Percentiles rank a stretch among this genome's conserved stretches.
These are phyloP conservation scores for Apostichopus leukothele DNA, from an alignment of 53 echinoderm and acorn worm genomes.

Conservation along the genomic window DNA sequence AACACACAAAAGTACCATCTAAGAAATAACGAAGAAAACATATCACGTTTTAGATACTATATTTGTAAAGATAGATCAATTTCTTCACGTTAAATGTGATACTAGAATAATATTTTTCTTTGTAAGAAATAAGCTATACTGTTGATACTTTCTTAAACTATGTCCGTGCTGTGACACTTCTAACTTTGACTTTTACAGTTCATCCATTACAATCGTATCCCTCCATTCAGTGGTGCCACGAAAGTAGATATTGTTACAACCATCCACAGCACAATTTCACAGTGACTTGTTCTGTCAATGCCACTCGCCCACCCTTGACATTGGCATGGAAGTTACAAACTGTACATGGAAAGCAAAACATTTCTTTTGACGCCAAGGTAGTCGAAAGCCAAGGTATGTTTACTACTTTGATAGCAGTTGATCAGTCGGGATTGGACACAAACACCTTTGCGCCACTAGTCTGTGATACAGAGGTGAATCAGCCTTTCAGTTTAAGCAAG, in stretches of 20 bases:
- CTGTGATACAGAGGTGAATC: background rate
- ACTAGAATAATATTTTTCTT: background rate
- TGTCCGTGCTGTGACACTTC: too few relatives aligned
- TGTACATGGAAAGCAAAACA: background rate
- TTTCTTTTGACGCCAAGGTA: background rate
- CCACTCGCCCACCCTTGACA: background rate
- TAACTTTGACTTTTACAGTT: background rate
- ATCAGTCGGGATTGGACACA: background rate
- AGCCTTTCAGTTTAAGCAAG: background rate
- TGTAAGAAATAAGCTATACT: background rate
- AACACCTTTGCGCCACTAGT: background rate
- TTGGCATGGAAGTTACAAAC: background rate
- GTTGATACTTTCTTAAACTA: background rate
- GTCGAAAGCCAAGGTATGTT: background rate
- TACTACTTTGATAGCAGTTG: background rate
- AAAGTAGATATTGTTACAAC: background rate
- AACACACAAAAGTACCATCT: too few relatives aligned
- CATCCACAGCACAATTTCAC: background rate
- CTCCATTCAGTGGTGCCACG: background rate
- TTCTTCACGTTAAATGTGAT: background rate
- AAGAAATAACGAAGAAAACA: background rate
- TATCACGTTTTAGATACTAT: background rate
- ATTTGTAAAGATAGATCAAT: background rate
- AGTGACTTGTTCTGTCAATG: background rate
- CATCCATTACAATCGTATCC: background rate